These are phyloP conservation scores for Acromyrmex heyeri DNA, from an alignment of 1,140 invertebrate species.

Conservation along the genomic window DNA sequence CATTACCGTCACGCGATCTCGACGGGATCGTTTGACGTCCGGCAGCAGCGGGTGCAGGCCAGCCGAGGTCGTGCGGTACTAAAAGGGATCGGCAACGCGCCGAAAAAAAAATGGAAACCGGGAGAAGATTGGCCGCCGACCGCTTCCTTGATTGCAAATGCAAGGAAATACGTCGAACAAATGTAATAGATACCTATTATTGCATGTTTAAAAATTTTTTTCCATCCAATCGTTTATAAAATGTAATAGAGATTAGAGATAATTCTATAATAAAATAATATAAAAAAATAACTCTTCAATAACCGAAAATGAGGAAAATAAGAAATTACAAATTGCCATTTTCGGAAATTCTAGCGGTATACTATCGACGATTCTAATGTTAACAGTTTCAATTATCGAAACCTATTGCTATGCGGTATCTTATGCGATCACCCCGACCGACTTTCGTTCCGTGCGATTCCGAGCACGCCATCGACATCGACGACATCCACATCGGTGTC, in stretches of 20 bases:
- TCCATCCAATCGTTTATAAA: neutral
- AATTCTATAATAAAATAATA: too few species aligned
- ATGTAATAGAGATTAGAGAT: neutral
- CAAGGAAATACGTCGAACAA: neutral
- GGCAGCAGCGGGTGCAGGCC: slow-evolving; percentile 63
- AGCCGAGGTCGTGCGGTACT: neutral
- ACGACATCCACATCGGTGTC: slow-evolving; percentile 31
- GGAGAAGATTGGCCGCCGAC: slow-evolving; percentile 22
- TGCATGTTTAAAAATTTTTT: slow-evolving; percentile 3
- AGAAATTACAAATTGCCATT: too few species aligned
- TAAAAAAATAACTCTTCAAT: too few species aligned
- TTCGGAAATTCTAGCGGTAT: too few species aligned
- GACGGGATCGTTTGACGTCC: slow-evolving; percentile 57
- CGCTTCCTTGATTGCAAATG: slow-evolving; percentile 12
- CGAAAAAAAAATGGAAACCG: slow-evolving; percentile 27
- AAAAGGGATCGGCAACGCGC: slow-evolving; percentile 33
- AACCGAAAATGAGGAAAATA: too few species aligned
- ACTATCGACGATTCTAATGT: too few species aligned
- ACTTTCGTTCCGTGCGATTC: slow-evolving; percentile 41
- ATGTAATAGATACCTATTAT: neutral
- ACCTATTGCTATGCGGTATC: slow-evolving; percentile 6
- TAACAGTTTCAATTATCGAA: neutral
- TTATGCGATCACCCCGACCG: slow-evolving; percentile 37
- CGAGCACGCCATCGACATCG: slow-evolving; percentile 18
- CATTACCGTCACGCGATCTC: slow-evolving; percentile 81